Evolutionary conservation across 37 sponge, comb jelly and placozoan genomes (phyloP).

Genomic region (Beroe forskalii): DNA sequence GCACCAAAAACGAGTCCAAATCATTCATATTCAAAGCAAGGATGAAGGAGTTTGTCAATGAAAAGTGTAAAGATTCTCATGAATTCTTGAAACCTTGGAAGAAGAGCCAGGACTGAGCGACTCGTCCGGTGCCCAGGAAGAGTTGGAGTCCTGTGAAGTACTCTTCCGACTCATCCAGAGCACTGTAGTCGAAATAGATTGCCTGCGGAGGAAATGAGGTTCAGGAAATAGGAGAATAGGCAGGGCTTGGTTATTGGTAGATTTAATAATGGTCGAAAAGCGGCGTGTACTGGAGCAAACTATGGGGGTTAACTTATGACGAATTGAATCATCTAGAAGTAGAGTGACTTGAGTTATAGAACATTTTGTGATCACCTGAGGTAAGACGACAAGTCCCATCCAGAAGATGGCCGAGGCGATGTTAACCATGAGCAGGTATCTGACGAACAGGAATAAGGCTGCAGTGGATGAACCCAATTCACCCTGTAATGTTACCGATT

Average conservation of each 20-base stretch:
- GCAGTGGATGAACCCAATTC: conserved; percentile 56
- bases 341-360: too few relatives aligned
- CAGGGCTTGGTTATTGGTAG: background rate
- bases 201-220: conserved; percentile 9
- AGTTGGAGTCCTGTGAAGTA: background rate
- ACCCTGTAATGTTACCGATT: conserved; percentile 10
- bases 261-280: background rate
- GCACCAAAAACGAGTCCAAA: background rate
- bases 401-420: conserved; percentile 37
- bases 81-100: too few relatives aligned
- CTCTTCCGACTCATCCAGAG: background rate
- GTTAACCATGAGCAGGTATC: conserved; percentile 61
- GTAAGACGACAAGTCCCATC: conserved; percentile 30
- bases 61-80: too few relatives aligned
- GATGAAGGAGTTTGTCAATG: too few relatives aligned
- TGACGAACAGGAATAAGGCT: conserved; percentile 28
- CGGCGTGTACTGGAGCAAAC: too few relatives aligned
- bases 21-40: too few relatives aligned
- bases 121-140: conserved; percentile 2
- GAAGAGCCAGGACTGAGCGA: conserved; percentile 33
- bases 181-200: conserved; percentile 50
- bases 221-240: background rate
- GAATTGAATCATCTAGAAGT: too few relatives aligned
- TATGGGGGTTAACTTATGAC: too few relatives aligned
- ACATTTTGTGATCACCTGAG: too few relatives aligned